Base-by-base conservation (phyloP, 2,888 invertebrate species). In the Drosophila anomalata region DNA sequence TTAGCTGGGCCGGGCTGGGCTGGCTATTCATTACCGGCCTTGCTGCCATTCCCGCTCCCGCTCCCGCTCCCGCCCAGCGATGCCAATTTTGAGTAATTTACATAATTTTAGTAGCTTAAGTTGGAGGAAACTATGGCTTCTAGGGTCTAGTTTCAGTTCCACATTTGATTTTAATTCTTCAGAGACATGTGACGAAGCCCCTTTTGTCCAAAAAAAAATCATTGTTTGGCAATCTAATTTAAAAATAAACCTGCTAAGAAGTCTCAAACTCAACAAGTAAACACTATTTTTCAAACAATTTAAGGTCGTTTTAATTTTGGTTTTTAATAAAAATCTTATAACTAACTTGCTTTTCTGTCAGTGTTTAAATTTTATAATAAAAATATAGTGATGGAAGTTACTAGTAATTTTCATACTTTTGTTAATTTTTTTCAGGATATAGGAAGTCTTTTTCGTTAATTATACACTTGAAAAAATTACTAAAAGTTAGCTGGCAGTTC, bases 91-190 rank as follows among this genome's bases (percentile, higher is more conserved):
- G 60, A 53, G 54, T 61, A 74, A 79, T 86, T 71, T 79, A 74
- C 83, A 85, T 86, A 82, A 82, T 82, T 86, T 54, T n/a, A 61
- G 52, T 70, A 65, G 52, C 55, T 36, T 42, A 14, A n/a, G n/a
- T 46, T 26, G 60, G 44, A 33, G 60, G 44, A 60, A 60, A 46
- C 26, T 12, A 8, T 29, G 8, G 8, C 26, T 29, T 29, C 8
- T 29, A 8, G 22, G 3, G 2, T 2, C 22, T 22, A 22, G 22
- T 22, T 22, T 2, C 22, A 22, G 22, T 22, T 3, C 2, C 22
- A 3, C n/a, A 36, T 36, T n/a, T 36, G 1, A 36, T n/a, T 36
- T n/a, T 5, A n/a, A 36, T 36, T 33, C 1, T 29, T 33, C 11
- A 33, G 11, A 29, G 5, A 1, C 29, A 29, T 29, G 29, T 29